Evolutionary conservation across 2,888 invertebrate genomes (phyloP), one percentile per base, ranked within the genome.

Genomic region (Ecliptopera silaceata): DNA sequence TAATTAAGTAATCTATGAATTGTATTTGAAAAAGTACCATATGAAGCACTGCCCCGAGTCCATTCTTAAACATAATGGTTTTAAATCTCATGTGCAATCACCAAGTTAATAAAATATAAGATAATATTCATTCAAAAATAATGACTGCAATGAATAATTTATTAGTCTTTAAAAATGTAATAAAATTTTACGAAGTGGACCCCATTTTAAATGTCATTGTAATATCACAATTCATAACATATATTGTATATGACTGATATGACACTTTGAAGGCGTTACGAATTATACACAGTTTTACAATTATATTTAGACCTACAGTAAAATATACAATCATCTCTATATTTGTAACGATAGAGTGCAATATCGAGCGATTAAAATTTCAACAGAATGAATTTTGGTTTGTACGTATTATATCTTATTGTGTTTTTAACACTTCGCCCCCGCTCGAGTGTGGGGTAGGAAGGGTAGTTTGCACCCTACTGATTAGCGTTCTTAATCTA

Each of bases 231-330:
- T 58, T 45, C 61, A 86, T 88, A 89, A 88, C 88, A 87, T 88
- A 84, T 88, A 88, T 86, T 88, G 85, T 80, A 83, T 88, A 86
- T 90, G 88, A 90, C 79, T 87, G 88, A 91, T 91, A 89, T 90
- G 90, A 90, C 90, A 90, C 79, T 82, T 84, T 82, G 84, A 87
- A 90, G 90, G 90, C 90, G 89, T 90, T 86, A 68, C 91, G 86
- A 91, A 91, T 90, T 32, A 50, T 38, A 54, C 46, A 42, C 31
- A 17, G 4, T n/a, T 79, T 75, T 75, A 77, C 69, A 74, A 64
- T 63, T 66, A 68, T 63, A 56, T 3, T 32, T 53, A 66, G 64
- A 69, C 49, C 6, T 36, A 62, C 32, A 20, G n/a, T 8, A 8
- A 11, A 32, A 4, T 48, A 10, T 38, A 34, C 11, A 0, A 22